Base-by-base conservation (phyloP, 2,888 invertebrate species). In the Linhomoeus sp. region DNA sequence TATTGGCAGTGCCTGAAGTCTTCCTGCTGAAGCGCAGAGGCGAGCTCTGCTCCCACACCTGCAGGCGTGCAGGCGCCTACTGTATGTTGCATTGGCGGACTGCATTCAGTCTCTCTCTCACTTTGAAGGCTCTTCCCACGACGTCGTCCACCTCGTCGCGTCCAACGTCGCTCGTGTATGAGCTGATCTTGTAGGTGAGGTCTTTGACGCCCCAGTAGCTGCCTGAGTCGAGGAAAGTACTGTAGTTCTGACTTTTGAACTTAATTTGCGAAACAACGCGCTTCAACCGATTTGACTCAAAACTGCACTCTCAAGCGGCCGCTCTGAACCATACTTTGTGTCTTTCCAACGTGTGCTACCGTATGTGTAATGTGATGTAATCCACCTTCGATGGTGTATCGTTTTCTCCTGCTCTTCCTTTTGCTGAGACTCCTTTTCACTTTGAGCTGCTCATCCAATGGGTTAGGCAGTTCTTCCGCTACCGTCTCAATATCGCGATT, bases 41-140 rank as follows among this genome's bases (percentile, higher is more conserved):
- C 17, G 59, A 56, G 41, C 52, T 48, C 45, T 59, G 57, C 49
- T 59, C 54, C 62, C 62, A 62, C 12, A 59, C 60, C 56, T 61
- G 5, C 24, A n/a, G 7, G n/a, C 25, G 35, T 29, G 26, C 20
- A 9, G 15, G 14, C 19, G 14, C 29, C 3, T 17, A 20, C 12
- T n/a, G n/a, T n/a, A n/a, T n/a, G n/a, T n/a, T n/a, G n/a, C n/a
- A n/a, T n/a, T n/a, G n/a, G n/a, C n/a, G n/a, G n/a, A n/a, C n/a
- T n/a, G n/a, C n/a, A n/a, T n/a, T n/a, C n/a, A n/a, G n/a, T n/a
- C n/a, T n/a, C n/a, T n/a, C n/a, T n/a, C n/a, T n/a, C 40, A 56
- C 58, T 45, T 54, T 48, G 45, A 58, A 59, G 14, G 59, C 58
- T 41, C 47, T 55, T 19, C 48, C 46, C 23, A 59, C 54, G 17